Percentiles rank a stretch among this genome's conserved stretches.
These are phyloP conservation scores for Chrysolina haemoptera DNA, from an alignment of 2,888 invertebrate genomes.

Conservation along the genomic window DNA sequence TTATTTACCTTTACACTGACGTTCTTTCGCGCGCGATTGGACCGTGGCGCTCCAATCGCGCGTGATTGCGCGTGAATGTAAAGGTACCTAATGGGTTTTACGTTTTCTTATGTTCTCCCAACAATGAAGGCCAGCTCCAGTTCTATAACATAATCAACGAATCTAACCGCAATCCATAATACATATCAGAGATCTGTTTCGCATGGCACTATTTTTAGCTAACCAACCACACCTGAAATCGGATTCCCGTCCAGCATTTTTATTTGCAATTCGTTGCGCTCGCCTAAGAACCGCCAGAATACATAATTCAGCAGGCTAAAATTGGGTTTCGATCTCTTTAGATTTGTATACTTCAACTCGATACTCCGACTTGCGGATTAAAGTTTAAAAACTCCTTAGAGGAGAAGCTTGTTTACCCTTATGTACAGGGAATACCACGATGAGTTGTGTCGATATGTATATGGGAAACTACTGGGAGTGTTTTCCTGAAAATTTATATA, in stretches of 20 bases:
- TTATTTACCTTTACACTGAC: too few species aligned
- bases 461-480: too few species aligned
- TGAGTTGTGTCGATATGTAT: too few species aligned
- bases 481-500: too few species aligned
- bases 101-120: too few species aligned
- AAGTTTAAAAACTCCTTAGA: slow-evolving; percentile 21
- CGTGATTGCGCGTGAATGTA: too few species aligned
- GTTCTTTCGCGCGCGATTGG: too few species aligned
- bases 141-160: neutral
- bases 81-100: too few species aligned
- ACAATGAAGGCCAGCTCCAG: neutral
- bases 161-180: slow-evolving; percentile 1
- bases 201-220: slow-evolving; percentile 4
- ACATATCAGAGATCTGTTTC: neutral
- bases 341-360: slow-evolving; percentile 26
- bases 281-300: neutral
- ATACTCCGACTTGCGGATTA: slow-evolving; percentile 21
- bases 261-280: slow-evolving; percentile 19
- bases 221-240: slow-evolving; percentile 1
- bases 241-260: slow-evolving; percentile 10
- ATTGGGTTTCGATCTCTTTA: slow-evolving; percentile 25
- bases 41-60: too few species aligned
- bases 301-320: slow-evolving; percentile 23
- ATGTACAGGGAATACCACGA: too few species aligned
- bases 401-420: slow-evolving; percentile 16